Base-by-base conservation (phyloP, 2,113 vertebrate species). In the Micronycteris hirsuta region DNA sequence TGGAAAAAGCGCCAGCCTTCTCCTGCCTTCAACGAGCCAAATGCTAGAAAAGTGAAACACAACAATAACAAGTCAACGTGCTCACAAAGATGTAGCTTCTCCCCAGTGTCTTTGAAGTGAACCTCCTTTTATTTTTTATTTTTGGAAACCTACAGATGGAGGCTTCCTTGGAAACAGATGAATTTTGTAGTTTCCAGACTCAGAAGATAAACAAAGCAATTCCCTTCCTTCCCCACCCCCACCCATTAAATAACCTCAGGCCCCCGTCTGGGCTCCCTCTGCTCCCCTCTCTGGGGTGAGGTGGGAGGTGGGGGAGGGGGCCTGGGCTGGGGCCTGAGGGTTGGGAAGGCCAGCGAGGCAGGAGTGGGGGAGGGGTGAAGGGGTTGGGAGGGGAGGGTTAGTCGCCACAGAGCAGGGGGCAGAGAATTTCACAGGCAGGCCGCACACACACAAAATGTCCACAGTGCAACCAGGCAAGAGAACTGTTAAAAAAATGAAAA, bases 181-280 rank as follows among this genome's bases (percentile, higher is more conserved):
- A n/a, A 80, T 94, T 91, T 47, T 76, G 86, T 68, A 19, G 68
- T 97, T 96, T 96, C 43, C 41, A 97, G 94, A 95, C 90, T 93
- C 52, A n/a, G 41, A 94, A 93, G 90, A 93, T 90, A 95, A 95
- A 97, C 94, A 95, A 94, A 88, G 73, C 63, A 4, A 22, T 78
- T 86, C 43, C 63, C 80, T 26, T 45, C 78, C 63, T 38, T 85
- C 92, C 88, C 91, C 31, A 26, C 41, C 71, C 61, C 63, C 10
- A 28, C 77, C 74, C 74, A 22, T 49, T 89, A 89, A 96, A 96
- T 85, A 96, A 87, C 96, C 93, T 73, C 83, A 61, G 96, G 97
- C 86, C 78, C 49, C 67, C 67, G 95, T 83, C 92, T 49, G 89
- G 52, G 76, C 78, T 91, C 58, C 71, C 74, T n/a, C 24, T 2